A percentile compares a stretch with the other conserved stretches of the same genome.
These are phyloP conservation scores for Tetropium fuscum DNA, from an alignment of 2,888 invertebrate genomes.

Conservation along the genomic window DNA sequence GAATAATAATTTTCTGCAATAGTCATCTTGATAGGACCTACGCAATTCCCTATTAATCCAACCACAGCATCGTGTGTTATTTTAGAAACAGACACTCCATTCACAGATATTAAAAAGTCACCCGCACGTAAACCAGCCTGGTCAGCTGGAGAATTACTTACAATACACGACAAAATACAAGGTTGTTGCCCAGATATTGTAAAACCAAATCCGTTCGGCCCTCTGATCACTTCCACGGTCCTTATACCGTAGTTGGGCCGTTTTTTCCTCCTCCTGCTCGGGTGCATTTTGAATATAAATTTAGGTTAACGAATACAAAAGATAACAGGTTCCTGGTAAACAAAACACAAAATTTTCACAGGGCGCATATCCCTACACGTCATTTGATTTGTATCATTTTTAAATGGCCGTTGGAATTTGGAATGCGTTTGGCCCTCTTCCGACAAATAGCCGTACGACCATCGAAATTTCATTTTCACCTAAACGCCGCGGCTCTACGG, in stretches of 20 bases:
- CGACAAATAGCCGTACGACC: conserved; percentile 44
- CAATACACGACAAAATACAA: conserved; percentile 94
- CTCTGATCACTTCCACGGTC: conserved; percentile 87
- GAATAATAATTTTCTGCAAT: conserved; percentile 90
- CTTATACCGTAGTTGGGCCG: conserved; percentile 81
- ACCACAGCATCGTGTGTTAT: conserved; percentile 95
- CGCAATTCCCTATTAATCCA: conserved; percentile 87
- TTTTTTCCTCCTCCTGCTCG: conserved; percentile 76
- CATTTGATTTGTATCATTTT: conserved; percentile 54
- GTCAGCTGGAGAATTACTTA: conserved; percentile 90
- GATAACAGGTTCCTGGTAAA: conserved; percentile 25
- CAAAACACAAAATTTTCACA: conserved; percentile 34
- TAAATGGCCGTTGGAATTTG: conserved; percentile 60
- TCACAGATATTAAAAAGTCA: conserved; percentile 92
- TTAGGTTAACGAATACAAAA: conserved; percentile 35
- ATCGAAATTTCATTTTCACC: conserved; percentile 31
- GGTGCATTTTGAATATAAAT: conserved; percentile 70
- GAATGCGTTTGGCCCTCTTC: conserved; percentile 51
- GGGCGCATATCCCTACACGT: conserved; percentile 47
- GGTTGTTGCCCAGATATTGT: conserved; percentile 98
- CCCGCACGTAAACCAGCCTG: conserved; percentile 91
- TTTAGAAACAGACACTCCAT: conserved; percentile 91
- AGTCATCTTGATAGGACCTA: conserved; percentile 84
- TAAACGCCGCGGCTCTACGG: no score
- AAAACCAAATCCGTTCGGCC: conserved; percentile 95